Conservation (phyloP, 2,797 vertebrate species). For the Eutrigla gurnardus region DNA sequence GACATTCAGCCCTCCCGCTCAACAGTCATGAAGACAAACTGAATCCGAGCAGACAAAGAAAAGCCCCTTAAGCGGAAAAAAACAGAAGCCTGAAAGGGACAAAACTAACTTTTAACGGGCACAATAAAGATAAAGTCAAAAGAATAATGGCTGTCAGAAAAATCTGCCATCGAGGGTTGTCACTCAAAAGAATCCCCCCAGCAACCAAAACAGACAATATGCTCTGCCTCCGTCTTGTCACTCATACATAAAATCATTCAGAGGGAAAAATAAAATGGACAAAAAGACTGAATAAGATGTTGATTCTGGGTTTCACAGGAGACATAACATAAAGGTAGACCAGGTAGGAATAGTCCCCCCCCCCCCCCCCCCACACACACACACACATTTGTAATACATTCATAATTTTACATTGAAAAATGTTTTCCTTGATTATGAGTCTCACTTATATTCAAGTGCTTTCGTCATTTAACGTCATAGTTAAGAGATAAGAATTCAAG, state of each 20-base stretch:
- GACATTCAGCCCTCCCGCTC: constrained; percentile 32
- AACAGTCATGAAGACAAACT: constrained; percentile 39
- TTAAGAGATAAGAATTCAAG: constrained; percentile 3
- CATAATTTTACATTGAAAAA: constrained; percentile 1
- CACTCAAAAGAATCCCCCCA: constrained; percentile 55
- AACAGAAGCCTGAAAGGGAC: constrained; percentile 23
- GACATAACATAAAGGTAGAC: constrained; percentile 13
- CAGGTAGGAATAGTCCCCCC: constrained; percentile 30
- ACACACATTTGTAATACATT: constrained; percentile 4
- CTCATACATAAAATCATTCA: constrained; percentile 40
- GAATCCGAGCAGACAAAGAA: constrained; percentile 28
- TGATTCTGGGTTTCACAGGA: constrained; percentile 24
- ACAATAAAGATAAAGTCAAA: constrained; percentile 53
- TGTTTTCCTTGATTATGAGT: neutral
- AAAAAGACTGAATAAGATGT: constrained; percentile 17
- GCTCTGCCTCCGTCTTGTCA: constrained; percentile 31
- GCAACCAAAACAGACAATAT: constrained; percentile 42
- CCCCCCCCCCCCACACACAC: too few species aligned
- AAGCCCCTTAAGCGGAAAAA: constrained; percentile 21
- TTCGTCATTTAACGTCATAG: constrained; percentile 6
- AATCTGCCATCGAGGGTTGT: constrained; percentile 31
- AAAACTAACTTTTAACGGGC: constrained; percentile 56
- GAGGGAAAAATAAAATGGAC: constrained; percentile 27
- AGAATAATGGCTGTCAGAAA: constrained; percentile 43
- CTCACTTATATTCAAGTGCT: neutral